These are phyloP conservation scores for Etheostoma spectabile DNA, from an alignment of 2,113 vertebrate species.

Conservation along the genomic window DNA sequence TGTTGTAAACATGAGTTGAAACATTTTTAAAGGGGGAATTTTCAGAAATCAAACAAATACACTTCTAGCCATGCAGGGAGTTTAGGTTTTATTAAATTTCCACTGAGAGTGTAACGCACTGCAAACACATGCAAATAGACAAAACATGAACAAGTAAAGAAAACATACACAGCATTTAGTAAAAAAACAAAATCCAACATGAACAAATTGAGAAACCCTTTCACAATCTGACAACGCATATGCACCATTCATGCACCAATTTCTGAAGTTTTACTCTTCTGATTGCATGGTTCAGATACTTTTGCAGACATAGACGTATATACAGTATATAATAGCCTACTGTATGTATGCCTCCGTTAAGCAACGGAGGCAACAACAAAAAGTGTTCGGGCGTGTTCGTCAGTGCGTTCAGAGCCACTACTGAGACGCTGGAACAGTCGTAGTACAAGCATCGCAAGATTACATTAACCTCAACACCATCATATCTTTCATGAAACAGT, in stretches of 20 bases:
- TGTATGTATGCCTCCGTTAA: too few species aligned
- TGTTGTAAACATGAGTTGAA: conserved; percentile 30
- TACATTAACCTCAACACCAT: too few species aligned
- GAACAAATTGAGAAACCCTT: background rate
- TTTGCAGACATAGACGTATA: too few species aligned
- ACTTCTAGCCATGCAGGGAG: background rate
- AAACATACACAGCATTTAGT: background rate
- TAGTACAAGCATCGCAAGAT: too few species aligned
- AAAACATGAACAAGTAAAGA: background rate
- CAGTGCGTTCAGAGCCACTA: too few species aligned
- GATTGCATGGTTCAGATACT: background rate
- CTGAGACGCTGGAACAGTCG: too few species aligned
- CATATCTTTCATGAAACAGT: too few species aligned
- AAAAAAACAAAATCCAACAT: background rate
- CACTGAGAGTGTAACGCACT: background rate
- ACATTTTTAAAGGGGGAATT: background rate
- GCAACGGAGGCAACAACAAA: too few species aligned
- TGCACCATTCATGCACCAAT: background rate
- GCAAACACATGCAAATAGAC: background rate
- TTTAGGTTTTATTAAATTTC: conserved; percentile 2
- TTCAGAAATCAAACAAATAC: conserved; percentile 8
- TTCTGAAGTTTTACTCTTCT: background rate
- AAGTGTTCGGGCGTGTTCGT: too few species aligned
- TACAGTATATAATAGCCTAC: background rate
- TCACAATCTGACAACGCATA: background rate